Base-by-base conservation (phyloP, 2,113 vertebrate genomes). In the Poeciliopsis retropinna region DNA sequence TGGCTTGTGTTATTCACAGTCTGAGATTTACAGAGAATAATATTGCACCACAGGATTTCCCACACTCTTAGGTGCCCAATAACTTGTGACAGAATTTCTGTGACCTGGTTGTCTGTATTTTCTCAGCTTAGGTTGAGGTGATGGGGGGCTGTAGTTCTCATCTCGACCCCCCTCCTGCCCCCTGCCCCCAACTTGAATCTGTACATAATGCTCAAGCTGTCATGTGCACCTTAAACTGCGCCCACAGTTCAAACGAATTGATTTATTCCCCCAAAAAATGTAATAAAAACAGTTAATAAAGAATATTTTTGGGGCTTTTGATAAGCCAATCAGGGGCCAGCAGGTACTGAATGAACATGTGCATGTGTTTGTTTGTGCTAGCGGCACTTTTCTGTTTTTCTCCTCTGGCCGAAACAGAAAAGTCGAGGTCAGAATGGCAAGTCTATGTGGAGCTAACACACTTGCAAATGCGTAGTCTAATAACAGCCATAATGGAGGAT, bases 1-100 rank as follows among this genome's bases (percentile, higher is more conserved):
- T 91, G 90, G 89, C 92, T 94, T 91, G 90, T 93, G 93, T 94
- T 95, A 94, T 95, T 95, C 94, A 93, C 92, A 92, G 90, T 91
- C 90, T 85, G 91, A 93, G 92, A 93, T 95, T 93, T 92, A 92
- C 92, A 84, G 86, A 87, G 92, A 93, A 92, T 93, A 94, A 92
- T 93, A 92, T 91, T 92, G 91, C 90, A 86, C 86, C 67, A 37
- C 74, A 89, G 92, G 92, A 93, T 94, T 93, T 93, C 90, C 88
- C 89, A 87, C 92, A 90, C 90, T 91, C 89, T 94, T 92, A 94
- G 92, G 86, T 91, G 89, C 90, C 92, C 92, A 94, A 93, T 94
- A 93, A 94, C 91, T 93, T 91, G 89, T 91, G 90, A 92, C 88
- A 91, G 85, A 86, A 88, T 92, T 88, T 72, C 80, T 29, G 84